Percentiles rank a stretch among this genome's conserved stretches.
Evolutionary conservation across 2,888 invertebrate species (phyloP).

Genomic region (Scrobipalpa costella): DNA sequence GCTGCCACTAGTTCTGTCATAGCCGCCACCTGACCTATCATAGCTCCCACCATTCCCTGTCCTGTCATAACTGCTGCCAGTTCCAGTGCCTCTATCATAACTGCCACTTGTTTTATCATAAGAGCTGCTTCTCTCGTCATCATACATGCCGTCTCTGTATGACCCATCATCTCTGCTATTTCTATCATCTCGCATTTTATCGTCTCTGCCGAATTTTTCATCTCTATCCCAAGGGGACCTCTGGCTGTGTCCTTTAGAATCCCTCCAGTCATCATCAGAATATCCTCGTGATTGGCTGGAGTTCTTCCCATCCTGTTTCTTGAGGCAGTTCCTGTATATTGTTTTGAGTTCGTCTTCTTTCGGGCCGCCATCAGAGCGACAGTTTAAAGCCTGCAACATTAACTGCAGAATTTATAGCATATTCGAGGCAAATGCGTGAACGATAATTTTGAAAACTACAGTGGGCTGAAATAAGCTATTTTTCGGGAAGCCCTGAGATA

Average conservation of each 20-base stretch:
- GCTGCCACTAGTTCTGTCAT: constrained; percentile 37
- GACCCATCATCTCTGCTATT: constrained; percentile 40
- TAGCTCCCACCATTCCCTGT: constrained; percentile 21
- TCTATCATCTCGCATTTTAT: constrained; percentile 36
- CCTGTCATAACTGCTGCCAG: constrained; percentile 22
- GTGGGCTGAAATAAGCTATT: too few relatives aligned
- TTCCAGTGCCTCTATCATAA: constrained; percentile 41
- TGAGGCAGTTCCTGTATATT: constrained; percentile 80
- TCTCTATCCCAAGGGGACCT: constrained; percentile 49
- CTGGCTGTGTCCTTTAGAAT: constrained; percentile 47
- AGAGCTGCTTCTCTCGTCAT: constrained; percentile 36
- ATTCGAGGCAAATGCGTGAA: too few relatives aligned
- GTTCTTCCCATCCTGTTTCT: constrained; percentile 61
- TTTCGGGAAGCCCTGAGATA: too few relatives aligned
- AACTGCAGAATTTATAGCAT: neutral
- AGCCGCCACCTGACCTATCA: constrained; percentile 23
- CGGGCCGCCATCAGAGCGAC: constrained; percentile 81
- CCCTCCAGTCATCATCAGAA: constrained; percentile 55
- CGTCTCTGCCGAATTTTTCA: constrained; percentile 38
- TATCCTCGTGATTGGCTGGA: constrained; percentile 45
- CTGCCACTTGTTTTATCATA: constrained; percentile 32
- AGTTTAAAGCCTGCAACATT: constrained; percentile 73
- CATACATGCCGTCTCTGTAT: constrained; percentile 27
- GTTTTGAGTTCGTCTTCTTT: constrained; percentile 80
- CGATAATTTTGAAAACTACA: too few relatives aligned